Base-by-base conservation (phyloP, 2,113 vertebrate species). In the Talpa occidentalis region DNA sequence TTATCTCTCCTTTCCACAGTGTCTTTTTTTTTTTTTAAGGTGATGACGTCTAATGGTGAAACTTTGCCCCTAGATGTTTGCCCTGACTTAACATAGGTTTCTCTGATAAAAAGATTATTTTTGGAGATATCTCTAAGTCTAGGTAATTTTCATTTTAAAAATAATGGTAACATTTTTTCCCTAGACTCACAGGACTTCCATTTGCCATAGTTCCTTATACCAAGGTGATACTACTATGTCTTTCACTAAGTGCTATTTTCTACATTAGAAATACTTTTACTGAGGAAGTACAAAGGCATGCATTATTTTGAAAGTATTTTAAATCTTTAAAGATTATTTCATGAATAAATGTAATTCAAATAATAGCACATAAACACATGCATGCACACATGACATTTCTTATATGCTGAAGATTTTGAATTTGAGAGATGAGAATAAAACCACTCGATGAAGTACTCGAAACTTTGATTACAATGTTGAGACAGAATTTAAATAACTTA, bases 211-310 rank as follows among this genome's bases (percentile, higher is more conserved):
- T 56, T 56, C 21, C 54, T 1, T 5, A 56, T 22, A 22, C 54
- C 21, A 56, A 56, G 54, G 28, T 62, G 24, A 62, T 12, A 62
- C 28, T 3, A 96, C 90, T 94, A 15, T 1, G 30, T 60, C 28
- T 62, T 59, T 44, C n/a, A 12, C 44, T 59, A 84, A 59, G 79
- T 78, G 74, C 72, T 85, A 84, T 26, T 86, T 91, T 69, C 74
- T 78, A 60, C 54, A 92, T 15, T 79, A 91, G 79, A 91, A 78
- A 88, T 95, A 88, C 84, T 82, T 88, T 92, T 70, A 66, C 62
- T 91, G 95, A 81, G 79, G 80, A 85, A 40, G 35, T 94, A 40
- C 92, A 92, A 94, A 90, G 6, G 3, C 3, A 77, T 60, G 5
- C 1, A 87, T 11, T 24, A 32, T 32, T 70, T 86, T 82, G 30